A percentile compares a stretch with the other conserved stretches of the same genome.
Evolutionary conservation across 2,113 vertebrate species (phyloP).

Genomic region (Calidris pygmaea): DNA sequence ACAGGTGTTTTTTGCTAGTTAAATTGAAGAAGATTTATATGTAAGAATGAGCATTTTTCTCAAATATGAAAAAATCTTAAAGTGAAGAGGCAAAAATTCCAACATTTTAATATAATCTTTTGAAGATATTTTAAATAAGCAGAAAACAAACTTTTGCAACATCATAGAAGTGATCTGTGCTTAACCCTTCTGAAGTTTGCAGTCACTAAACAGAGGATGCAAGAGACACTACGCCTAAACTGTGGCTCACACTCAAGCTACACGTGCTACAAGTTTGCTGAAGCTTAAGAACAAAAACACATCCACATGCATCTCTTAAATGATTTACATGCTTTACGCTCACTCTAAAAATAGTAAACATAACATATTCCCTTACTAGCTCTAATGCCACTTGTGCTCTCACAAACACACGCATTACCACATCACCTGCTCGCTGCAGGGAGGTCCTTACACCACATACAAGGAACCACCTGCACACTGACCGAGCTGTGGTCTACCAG

Average conservation of each 20-base stretch:
- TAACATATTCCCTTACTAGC: neutral
- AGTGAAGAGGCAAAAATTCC: neutral
- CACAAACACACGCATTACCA: neutral
- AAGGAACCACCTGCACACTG: neutral
- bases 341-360: neutral
- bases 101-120: neutral
- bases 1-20: neutral
- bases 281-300: neutral
- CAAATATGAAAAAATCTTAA: neutral
- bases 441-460: neutral
- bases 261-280: neutral
- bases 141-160: neutral
- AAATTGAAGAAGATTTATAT: neutral
- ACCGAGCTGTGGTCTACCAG: neutral
- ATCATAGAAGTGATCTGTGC: neutral
- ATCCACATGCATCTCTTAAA: neutral
- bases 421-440: neutral
- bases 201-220: neutral
- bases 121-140: neutral
- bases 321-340: neutral
- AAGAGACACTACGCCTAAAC: neutral
- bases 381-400: neutral
- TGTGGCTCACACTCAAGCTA: neutral
- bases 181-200: neutral
- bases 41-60: neutral